Conservation (phyloP, 2,797 vertebrate genomes). For the Acrocephalus scirpaceus region DNA sequence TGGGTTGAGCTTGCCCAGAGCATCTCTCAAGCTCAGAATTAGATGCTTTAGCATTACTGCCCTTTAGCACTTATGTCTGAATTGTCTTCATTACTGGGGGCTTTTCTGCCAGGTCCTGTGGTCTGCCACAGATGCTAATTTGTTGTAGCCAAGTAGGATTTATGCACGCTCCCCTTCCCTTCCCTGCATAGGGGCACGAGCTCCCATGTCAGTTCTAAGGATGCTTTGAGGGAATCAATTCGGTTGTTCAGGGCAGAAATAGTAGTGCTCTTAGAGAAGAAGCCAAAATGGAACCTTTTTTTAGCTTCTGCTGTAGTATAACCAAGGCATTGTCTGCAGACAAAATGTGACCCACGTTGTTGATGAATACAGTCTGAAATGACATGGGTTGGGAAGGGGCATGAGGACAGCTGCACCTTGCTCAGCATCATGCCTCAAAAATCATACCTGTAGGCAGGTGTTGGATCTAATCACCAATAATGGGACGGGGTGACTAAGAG, state of each 20-base stretch:
- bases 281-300: not conserved
- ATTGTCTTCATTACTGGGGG: not conserved
- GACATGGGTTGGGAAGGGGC: not conserved
- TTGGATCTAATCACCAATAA: not conserved
- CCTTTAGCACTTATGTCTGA: not conserved
- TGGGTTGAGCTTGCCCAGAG: not conserved
- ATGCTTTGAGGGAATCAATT: not conserved
- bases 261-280: not conserved
- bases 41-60: not conserved
- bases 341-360: not conserved
- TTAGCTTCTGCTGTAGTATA: not conserved
- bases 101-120: slow-evolving; percentile 30
- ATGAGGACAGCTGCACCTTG: not conserved
- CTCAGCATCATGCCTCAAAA: not conserved
- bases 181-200: rapidly evolving
- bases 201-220: not conserved
- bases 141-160: not conserved
- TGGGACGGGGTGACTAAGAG: not conserved
- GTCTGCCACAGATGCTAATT: not conserved
- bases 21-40: not conserved
- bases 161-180: not conserved
- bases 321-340: not conserved
- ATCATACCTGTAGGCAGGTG: not conserved
- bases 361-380: not conserved
- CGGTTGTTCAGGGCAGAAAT: not conserved